Percentiles rank a stretch among this genome's conserved stretches.
Evolutionary conservation across 1,140 invertebrate species (phyloP).

Genomic region (Pseudobourletiella spinata): DNA sequence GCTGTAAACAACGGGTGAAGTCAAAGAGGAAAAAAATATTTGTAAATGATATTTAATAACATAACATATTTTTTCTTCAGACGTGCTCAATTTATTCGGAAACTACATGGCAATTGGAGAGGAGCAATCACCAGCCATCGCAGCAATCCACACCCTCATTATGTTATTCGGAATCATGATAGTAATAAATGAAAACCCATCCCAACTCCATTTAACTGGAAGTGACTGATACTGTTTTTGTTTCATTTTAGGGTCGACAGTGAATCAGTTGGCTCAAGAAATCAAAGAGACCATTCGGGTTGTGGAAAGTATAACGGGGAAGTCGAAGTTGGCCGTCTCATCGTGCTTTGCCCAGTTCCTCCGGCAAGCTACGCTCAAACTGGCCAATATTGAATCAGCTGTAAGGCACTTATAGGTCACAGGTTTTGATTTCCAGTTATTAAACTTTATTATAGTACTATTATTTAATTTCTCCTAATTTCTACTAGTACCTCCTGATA

Average conservation of each 20-base stretch:
- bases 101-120: not conserved
- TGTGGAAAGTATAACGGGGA: constrained; percentile 11
- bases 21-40: no score
- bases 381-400: constrained; percentile 22
- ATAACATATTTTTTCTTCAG: no score
- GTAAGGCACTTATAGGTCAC: not conserved
- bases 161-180: constrained; percentile 18
- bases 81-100: constrained; percentile 1
- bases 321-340: constrained; percentile 24
- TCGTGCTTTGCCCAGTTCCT: constrained; percentile 28
- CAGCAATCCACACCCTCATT: constrained; percentile 15
- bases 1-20: no score
- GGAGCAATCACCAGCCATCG: constrained; percentile 14
- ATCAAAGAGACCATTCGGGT: constrained; percentile 7
- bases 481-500: no score
- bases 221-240: not conserved
- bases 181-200: not conserved
- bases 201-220: not conserved
- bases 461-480: not conserved
- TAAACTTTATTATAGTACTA: not conserved
- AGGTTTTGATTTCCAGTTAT: not conserved
- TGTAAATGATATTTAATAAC: no score
- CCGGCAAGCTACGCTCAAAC: constrained; percentile 21
- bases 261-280: constrained; percentile 17
- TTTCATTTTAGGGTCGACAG: constrained; percentile 20